phyloP scores from a whole-genome alignment of 2,888 invertebrate species.

The Cordylochernes scorpioides region DNA sequence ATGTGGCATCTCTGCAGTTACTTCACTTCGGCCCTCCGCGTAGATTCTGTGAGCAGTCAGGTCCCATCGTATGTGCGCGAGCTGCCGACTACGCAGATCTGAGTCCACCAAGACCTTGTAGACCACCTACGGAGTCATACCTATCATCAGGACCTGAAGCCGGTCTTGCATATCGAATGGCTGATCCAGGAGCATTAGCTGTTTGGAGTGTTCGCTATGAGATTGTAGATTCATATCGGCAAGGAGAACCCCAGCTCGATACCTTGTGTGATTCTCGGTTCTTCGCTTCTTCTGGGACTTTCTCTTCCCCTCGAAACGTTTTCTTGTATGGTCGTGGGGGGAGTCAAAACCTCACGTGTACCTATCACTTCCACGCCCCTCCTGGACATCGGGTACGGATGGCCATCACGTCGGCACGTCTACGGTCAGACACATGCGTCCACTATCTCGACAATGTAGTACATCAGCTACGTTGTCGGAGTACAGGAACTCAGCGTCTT shows the following conservation, averaged over 20 bases:
- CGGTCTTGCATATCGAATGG: slow-evolving; percentile 41
- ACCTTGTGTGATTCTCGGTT: slow-evolving; percentile 6
- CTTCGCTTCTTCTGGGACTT: slow-evolving; percentile 26
- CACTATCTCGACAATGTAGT: slow-evolving; percentile 18
- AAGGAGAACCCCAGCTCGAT: slow-evolving; percentile 8
- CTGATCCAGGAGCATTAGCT: slow-evolving; percentile 46
- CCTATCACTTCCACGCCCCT: slow-evolving; percentile 12
- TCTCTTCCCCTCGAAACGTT: slow-evolving; percentile 48
- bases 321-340: slow-evolving; percentile 59
- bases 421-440: slow-evolving; percentile 6
- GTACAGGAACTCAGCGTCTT: not conserved
- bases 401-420: slow-evolving; percentile 20
- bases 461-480: slow-evolving; percentile 19
- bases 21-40: not conserved
- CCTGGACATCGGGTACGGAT: slow-evolving; percentile 9
- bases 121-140: slow-evolving; percentile 36
- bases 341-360: slow-evolving; percentile 41
- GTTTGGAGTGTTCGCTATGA: slow-evolving; percentile 39
- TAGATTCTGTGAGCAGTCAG: slow-evolving; percentile 15
- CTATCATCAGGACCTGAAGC: slow-evolving; percentile 42
- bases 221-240: slow-evolving; percentile 34
- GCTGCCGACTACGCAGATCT: slow-evolving; percentile 14
- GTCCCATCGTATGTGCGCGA: slow-evolving; percentile 16
- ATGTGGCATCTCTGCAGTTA: not conserved
- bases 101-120: slow-evolving; percentile 15